Evolutionary conservation across 2,797 vertebrate species (phyloP), one percentile per base, ranked within the genome.

Genomic region (Antennarius maculatus): DNA sequence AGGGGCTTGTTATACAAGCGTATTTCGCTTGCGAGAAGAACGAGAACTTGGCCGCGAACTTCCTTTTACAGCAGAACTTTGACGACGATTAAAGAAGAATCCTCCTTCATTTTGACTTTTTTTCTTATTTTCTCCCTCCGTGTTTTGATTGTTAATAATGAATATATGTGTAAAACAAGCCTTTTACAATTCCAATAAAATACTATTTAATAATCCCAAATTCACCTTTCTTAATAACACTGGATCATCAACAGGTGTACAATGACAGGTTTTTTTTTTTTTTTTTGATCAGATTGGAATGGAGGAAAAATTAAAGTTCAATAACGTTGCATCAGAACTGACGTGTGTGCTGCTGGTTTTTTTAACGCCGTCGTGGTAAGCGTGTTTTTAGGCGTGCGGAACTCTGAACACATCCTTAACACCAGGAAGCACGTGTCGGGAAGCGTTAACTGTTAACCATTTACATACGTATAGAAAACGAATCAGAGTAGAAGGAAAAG

Each of bases 11-110:
- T 92, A 96, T 98, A 88, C 97, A 99, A 86, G 97, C 97, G 0
- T 98, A 98, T 93, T 99, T 99, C 73, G 97, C 97, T 65, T 99
- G 97, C 85, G 97, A 98, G 95, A 99, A 98, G 95, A 99, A 99
- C 49, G 96, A 99, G 89, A 97, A 98, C 90, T 90, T 99, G 95
- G 97, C 97, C 56, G 97, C 97, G 92, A 98, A 98, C 93, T 98
- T 98, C 85, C 97, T 98, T 93, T 95, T 98, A 96, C 96, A 97
- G 83, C 97, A 98, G 93, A 97, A 97, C 92, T 97, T 97, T 85
- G 97, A 98, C 15, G 97, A 98, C 79, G 96, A 98, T 91, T 98
- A 92, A 94, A 94, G 88, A 78, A 94, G 73, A 10, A 2, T 3
- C 82, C 59, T 64, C 79, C 50, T 57, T 87, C 42, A 8, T 54